Conservation (phyloP, 2,797 vertebrate genomes). For the Dendrocincla fuliginosa region DNA sequence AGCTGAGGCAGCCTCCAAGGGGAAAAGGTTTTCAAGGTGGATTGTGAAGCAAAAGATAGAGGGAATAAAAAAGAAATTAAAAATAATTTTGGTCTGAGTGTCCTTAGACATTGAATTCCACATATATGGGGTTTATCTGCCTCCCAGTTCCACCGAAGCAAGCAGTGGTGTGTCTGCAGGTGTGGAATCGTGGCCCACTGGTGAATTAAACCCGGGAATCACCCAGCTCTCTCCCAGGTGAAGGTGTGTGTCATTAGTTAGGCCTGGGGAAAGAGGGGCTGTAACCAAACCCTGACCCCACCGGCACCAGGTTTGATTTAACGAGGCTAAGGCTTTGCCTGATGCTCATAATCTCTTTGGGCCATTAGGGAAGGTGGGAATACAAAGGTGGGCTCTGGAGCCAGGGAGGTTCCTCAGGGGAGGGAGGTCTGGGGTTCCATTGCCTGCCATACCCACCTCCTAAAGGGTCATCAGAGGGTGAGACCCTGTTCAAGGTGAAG, state of each 20-base stretch:
- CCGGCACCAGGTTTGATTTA: constrained; percentile 13
- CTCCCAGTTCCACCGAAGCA: neutral
- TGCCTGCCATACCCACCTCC: neutral
- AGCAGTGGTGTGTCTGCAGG: neutral
- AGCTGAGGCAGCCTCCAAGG: constrained; percentile 19
- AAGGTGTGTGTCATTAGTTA: neutral
- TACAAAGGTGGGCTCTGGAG: neutral
- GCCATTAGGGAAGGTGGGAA: neutral
- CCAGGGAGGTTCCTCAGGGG: neutral
- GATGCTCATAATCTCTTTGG: neutral
- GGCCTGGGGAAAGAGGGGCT: neutral
- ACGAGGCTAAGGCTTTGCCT: neutral
- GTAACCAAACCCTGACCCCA: neutral
- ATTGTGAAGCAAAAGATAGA: constrained; percentile 12
- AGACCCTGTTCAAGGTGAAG: neutral
- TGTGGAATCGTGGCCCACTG: neutral
- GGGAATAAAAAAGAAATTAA: neutral
- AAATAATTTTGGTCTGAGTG: neutral
- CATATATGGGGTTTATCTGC: neutral
- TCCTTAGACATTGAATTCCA: neutral
- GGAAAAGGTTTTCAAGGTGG: constrained; percentile 22
- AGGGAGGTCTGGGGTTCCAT: neutral
- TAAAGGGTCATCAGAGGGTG: neutral
- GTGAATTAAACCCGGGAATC: neutral
- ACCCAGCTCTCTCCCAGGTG: neutral